These are phyloP conservation scores for Teinopalpus imperialis DNA, from an alignment of 2,888 invertebrate species.

Conservation along the genomic window DNA sequence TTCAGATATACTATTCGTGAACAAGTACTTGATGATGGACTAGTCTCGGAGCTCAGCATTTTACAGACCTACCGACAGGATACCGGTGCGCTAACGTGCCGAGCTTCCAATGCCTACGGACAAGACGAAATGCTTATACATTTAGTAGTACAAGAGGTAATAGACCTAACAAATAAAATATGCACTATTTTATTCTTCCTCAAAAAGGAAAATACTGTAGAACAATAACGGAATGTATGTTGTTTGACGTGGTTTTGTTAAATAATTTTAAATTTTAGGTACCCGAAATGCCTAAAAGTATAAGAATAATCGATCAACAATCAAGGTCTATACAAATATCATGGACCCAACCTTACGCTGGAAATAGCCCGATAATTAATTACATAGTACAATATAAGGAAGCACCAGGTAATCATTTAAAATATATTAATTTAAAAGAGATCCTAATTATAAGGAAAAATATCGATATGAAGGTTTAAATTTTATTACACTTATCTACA, in stretches of 20 bases:
- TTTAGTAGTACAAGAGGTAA: constrained; percentile 92
- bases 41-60: constrained; percentile 92
- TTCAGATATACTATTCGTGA: constrained; percentile 87
- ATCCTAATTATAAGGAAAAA: too few species aligned
- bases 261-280: constrained; percentile 84
- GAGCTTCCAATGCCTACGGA: constrained; percentile 94
- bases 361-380: constrained; percentile 93
- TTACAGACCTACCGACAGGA: constrained; percentile 93
- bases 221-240: too few species aligned
- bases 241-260: constrained; percentile 2
- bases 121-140: constrained; percentile 95
- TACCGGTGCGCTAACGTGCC: constrained; percentile 93
- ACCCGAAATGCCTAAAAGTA: constrained; percentile 94
- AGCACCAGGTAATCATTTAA: constrained; percentile 84
- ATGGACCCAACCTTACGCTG: constrained; percentile 95
- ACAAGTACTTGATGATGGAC: constrained; percentile 89
- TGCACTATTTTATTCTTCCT: too few species aligned
- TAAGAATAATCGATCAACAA: constrained; percentile 91
- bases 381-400: constrained; percentile 95
- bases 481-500: too few species aligned
- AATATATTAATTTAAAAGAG: too few species aligned
- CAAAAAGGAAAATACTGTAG: too few species aligned
- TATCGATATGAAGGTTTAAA: too few species aligned
- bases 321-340: constrained; percentile 92
- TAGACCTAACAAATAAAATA: too few species aligned